Base-by-base conservation (phyloP, 2,113 vertebrate genomes). In the Glareola pratincola region DNA sequence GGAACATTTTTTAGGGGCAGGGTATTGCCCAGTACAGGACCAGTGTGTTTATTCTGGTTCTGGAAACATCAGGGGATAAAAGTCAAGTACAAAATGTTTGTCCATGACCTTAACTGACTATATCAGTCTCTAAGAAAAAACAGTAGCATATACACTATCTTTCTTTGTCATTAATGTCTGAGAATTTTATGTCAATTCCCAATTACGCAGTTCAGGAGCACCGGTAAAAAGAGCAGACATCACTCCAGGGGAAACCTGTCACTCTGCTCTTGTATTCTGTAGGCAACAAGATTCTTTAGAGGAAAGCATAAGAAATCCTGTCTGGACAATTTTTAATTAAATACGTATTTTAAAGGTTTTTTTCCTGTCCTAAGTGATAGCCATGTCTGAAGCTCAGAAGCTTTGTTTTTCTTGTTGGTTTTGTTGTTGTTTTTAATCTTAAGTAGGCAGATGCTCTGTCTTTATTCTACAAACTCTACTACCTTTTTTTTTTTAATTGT, bases 191-290 rank as follows among this genome's bases (percentile, higher is more conserved):
- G 74, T 89, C 73, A 87, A 56, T 92, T 90, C 62, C n/a, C 74
- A 93, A 96, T 96, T 93, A 92, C 5, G 7, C 30, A 41, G 79
- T 51, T 85, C 34, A 82, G 84, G 19, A 94, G 36, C n/a, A 86
- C 15, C 63, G 60, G 60, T 64, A 89, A 78, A 96, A 96, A 97
- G 80, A 95, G 84, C 95, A 96, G 93, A 96, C 89, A 91, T 73
- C 64, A 89, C 95, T 94, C 71, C 84, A 78, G 93, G 93, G 90
- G 45, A 94, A 95, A 96, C 27, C 62, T 96, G 93, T 95, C 92
- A 92, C 62, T 95, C 66, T 90, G 62, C 39, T 88, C 57, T 34
- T 75, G 13, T 29, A 18, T 64, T 76, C 66, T 79, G 6, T 14
- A 64, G 85, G 69, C 84, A 90, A 37, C 15, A 29, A 66, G 57